Base-by-base conservation (phyloP, 2,888 invertebrate genomes). In the Trissoscelio sp. region DNA sequence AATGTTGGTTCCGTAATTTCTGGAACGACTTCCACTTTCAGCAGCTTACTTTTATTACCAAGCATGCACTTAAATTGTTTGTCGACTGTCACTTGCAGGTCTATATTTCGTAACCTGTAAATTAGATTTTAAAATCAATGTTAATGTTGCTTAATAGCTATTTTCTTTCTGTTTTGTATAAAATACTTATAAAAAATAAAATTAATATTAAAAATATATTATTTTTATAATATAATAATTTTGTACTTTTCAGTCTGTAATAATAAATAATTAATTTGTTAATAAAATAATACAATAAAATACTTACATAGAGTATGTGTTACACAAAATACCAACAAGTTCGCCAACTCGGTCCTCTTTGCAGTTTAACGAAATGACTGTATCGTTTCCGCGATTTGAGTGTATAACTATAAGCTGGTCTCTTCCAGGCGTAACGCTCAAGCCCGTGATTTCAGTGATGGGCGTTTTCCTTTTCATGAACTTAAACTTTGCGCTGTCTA, bases 361-460 rank as follows among this genome's bases (percentile, higher is more conserved):
- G 4, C 92, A 87, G 51, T 92, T 92, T 79, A 98, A 93, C 0
- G 97, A 96, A 85, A 97, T 93, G 37, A 98, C 97, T 84, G 98
- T 93, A 92, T 99, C 98, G 91, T 98, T 98, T 70, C 97, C 96
- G 12, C 95, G 94, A 58, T 95, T 95, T 55, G 97, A 95, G 92
- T 98, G 97, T 84, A 98, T 93, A 64, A 97, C 95, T 78, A 97
- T 94, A 82, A 99, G 93, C 90, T 98, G 98, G 89, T 97, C 98
- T 74, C 94, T 94, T 3, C 96, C 96, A 28, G 97, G 96, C 88
- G 96, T 97, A 24, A 98, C 94, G 86, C 97, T 97, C 48, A 98
- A 91, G 0, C 96, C 96, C 0, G 96, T 97, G 62, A 98, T 93
- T 95, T 96, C 96, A 64, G 94, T 93, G 70, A 97, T 94, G 3